A percentile compares a stretch with the other conserved stretches of the same genome.
phyloP scores from a whole-genome alignment of 2,888 invertebrate species.

The Leucozona laternaria region DNA sequence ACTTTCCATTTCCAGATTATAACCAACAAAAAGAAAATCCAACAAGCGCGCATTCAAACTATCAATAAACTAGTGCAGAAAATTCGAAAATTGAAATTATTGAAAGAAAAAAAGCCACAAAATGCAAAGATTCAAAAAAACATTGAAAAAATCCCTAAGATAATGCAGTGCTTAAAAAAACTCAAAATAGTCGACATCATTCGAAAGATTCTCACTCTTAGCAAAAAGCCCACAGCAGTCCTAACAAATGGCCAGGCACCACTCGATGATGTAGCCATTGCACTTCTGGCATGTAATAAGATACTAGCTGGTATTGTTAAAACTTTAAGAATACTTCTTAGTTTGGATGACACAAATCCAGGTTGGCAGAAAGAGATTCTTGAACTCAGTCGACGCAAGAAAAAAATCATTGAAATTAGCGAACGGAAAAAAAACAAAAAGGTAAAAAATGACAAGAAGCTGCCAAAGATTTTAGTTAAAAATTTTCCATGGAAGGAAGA shows the following conservation, averaged over 20 bases:
- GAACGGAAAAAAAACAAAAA: slow-evolving; percentile 52
- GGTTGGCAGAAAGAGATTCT: slow-evolving; percentile 79
- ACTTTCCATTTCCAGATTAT: slow-evolving; percentile 79
- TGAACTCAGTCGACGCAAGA: slow-evolving; percentile 79
- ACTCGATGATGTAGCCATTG: slow-evolving; percentile 80
- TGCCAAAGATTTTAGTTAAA: slow-evolving; percentile 74
- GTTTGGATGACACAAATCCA: slow-evolving; percentile 76
- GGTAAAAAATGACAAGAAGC: slow-evolving; percentile 2
- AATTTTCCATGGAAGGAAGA: slow-evolving; percentile 79
- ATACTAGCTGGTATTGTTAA: slow-evolving; percentile 77
- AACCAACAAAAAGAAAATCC: slow-evolving; percentile 80
- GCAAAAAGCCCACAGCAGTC: slow-evolving; percentile 78
- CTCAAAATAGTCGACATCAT: slow-evolving; percentile 79
- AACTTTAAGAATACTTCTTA: slow-evolving; percentile 77
- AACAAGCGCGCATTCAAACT: slow-evolving; percentile 79
- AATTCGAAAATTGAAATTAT: slow-evolving; percentile 79
- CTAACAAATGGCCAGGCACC: slow-evolving; percentile 80
- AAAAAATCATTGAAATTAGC: slow-evolving; percentile 34
- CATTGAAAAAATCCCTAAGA: slow-evolving; percentile 77
- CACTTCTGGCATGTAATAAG: slow-evolving; percentile 80
- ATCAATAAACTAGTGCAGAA: slow-evolving; percentile 82
- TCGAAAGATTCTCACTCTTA: slow-evolving; percentile 78
- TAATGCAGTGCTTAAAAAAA: slow-evolving; percentile 79
- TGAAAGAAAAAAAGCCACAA: slow-evolving; percentile 79
- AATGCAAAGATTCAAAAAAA: slow-evolving; percentile 78